Conservation (phyloP, 2,888 invertebrate species). For the Philhelius pedissequus region DNA sequence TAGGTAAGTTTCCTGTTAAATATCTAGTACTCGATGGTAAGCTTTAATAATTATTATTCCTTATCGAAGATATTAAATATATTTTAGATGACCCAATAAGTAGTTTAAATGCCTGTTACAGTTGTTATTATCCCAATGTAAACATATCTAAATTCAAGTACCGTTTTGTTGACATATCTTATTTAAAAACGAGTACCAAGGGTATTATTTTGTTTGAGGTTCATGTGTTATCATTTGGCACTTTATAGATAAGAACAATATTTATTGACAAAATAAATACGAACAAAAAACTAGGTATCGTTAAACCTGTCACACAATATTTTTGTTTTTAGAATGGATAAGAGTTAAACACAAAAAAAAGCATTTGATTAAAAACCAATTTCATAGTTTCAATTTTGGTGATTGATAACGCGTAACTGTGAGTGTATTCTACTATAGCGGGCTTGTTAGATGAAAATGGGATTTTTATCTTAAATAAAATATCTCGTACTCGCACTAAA, state of each 20-base stretch:
- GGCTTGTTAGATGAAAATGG: too few relatives aligned
- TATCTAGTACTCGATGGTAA: conserved; percentile 15
- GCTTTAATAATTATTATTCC: neutral
- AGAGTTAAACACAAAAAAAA: too few relatives aligned
- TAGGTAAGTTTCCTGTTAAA: conserved; percentile 27
- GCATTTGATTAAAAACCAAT: too few relatives aligned
- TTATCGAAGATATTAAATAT: conserved; percentile 26
- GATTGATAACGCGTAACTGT: too few relatives aligned
- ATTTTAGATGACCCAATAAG: conserved; percentile 22
- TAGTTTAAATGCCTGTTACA: neutral
- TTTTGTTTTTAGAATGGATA: neutral
- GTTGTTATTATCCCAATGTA: conserved; percentile 30
- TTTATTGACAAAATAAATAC: neutral
- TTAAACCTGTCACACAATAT: neutral
- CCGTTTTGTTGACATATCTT: neutral
- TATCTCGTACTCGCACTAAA: too few relatives aligned
- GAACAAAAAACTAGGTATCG: neutral
- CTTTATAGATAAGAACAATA: conserved; percentile 18
- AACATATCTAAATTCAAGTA: conserved; percentile 35
- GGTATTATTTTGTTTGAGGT: neutral
- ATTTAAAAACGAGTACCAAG: neutral
- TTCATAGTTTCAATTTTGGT: too few relatives aligned
- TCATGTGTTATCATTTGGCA: neutral
- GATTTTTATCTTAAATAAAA: too few relatives aligned
- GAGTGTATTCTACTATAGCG: too few relatives aligned